A percentile compares a stretch with the other conserved stretches of the same genome.
Conservation (phyloP, 2,113 vertebrate species). For the Aspidoscelis tigris region DNA sequence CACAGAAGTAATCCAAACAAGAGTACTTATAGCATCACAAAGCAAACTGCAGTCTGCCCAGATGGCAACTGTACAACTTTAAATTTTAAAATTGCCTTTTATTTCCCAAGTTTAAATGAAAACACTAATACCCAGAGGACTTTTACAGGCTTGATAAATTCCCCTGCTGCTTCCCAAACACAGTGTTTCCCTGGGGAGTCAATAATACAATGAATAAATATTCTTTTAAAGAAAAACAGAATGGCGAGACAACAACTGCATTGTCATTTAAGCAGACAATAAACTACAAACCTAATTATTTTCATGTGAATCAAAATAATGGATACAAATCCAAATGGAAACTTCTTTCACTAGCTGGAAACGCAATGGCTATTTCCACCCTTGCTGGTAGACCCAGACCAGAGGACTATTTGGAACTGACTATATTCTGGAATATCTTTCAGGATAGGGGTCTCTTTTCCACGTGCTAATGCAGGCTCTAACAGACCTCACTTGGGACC, state of each 20-base stretch:
- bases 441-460: no score
- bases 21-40: conserved; percentile 16
- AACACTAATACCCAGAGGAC: conserved; percentile 30
- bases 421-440: no score
- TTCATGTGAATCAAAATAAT: conserved; percentile 24
- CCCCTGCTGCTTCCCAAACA: conserved; percentile 43
- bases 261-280: conserved; percentile 36
- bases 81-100: conserved; percentile 46
- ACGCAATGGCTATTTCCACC: not conserved
- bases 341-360: not conserved
- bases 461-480: no score
- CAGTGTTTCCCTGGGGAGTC: conserved; percentile 11
- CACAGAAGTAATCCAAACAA: conserved; percentile 8
- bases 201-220: not conserved
- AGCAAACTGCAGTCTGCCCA: conserved; percentile 23
- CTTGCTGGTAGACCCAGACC: not conserved
- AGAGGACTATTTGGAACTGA: no score
- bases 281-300: not conserved
- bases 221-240: conserved; percentile 1
- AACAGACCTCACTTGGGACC: no score
- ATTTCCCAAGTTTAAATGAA: conserved; percentile 55
- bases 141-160: conserved; percentile 49
- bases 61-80: conserved; percentile 49
- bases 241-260: conserved; percentile 32
- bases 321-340: conserved; percentile 24